These are phyloP conservation scores for Triplophysa dalaica DNA, from an alignment of 2,113 vertebrate species.

Conservation along the genomic window DNA sequence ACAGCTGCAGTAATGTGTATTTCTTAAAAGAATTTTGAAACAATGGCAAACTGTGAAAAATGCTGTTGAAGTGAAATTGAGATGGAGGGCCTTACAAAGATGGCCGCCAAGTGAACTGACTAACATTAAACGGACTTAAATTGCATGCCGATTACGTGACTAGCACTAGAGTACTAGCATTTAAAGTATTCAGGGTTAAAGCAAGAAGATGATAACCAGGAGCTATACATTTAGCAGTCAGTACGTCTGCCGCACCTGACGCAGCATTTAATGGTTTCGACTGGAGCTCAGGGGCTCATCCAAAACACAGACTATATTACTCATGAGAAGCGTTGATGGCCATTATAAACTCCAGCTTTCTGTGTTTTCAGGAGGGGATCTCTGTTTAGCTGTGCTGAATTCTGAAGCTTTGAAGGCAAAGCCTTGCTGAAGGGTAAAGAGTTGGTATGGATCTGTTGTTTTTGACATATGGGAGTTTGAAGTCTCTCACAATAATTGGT, in stretches of 20 bases:
- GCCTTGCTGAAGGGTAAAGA: not conserved
- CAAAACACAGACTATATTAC: slow-evolving; percentile 19
- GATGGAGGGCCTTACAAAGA: no score
- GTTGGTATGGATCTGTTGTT: slow-evolving; percentile 43
- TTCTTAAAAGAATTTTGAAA: no score
- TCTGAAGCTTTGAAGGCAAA: slow-evolving; percentile 13
- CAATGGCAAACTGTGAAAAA: no score
- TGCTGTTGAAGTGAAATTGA: no score
- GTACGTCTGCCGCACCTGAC: slow-evolving; percentile 13
- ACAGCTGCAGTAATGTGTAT: no score
- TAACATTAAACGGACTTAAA: not conserved
- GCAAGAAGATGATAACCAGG: not conserved
- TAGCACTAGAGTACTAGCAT: not conserved
- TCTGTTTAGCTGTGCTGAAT: slow-evolving; percentile 17
- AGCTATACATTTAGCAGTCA: slow-evolving; percentile 18
- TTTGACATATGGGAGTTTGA: slow-evolving; percentile 22
- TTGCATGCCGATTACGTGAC: not conserved
- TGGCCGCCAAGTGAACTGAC: no score
- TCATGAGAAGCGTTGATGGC: slow-evolving; percentile 20
- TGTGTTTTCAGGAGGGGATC: slow-evolving; percentile 21
- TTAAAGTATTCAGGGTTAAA: not conserved
- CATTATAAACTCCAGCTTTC: slow-evolving; percentile 24
- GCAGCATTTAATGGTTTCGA: slow-evolving; percentile 32
- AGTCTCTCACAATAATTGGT: slow-evolving; percentile 28
- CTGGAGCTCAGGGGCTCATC: slow-evolving; percentile 23